A percentile compares a stretch with the other conserved stretches of the same genome.
phyloP scores from a whole-genome alignment of 2,797 vertebrate genomes.

The Ceyx erithaca region DNA sequence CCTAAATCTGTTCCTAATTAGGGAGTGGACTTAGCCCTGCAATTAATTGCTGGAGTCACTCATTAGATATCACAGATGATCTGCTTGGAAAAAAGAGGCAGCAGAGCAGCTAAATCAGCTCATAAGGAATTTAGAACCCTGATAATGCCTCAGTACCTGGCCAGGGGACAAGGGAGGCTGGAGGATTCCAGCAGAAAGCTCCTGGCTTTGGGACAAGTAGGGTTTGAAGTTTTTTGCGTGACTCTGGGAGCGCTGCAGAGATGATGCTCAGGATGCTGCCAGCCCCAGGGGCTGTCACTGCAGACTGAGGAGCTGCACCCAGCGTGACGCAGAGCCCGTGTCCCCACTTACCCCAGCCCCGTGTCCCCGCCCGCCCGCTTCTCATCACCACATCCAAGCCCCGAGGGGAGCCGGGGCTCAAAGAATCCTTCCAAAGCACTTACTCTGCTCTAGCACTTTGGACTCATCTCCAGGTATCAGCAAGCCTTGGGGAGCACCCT shows the following conservation, averaged over 20 bases:
- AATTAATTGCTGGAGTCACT: neutral
- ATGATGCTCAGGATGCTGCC: neutral
- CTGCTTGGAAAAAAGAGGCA: neutral
- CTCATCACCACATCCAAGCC: neutral
- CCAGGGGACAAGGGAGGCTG: neutral
- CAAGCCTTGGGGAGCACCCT: neutral
- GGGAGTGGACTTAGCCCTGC: neutral
- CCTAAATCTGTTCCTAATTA: slow-evolving; percentile 22
- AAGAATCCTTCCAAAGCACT: neutral
- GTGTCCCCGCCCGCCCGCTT: neutral
- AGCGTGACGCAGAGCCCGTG: neutral
- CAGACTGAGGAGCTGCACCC: neutral
- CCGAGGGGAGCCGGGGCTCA: neutral
- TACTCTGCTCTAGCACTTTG: neutral
- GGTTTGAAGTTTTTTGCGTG: neutral
- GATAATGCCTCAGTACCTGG: neutral
- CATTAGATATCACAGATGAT: neutral
- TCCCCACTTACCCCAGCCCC: neutral
- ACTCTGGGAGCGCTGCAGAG: neutral
- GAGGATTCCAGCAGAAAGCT: neutral
- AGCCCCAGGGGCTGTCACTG: neutral
- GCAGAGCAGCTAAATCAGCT: neutral
- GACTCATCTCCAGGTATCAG: neutral
- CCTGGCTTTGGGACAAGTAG: neutral
- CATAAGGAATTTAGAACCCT: rapidly evolving